Evolutionary conservation across 2,888 invertebrate genomes (phyloP), one percentile per base, ranked within the genome.

Genomic region (Chydorus sphaericus): DNA sequence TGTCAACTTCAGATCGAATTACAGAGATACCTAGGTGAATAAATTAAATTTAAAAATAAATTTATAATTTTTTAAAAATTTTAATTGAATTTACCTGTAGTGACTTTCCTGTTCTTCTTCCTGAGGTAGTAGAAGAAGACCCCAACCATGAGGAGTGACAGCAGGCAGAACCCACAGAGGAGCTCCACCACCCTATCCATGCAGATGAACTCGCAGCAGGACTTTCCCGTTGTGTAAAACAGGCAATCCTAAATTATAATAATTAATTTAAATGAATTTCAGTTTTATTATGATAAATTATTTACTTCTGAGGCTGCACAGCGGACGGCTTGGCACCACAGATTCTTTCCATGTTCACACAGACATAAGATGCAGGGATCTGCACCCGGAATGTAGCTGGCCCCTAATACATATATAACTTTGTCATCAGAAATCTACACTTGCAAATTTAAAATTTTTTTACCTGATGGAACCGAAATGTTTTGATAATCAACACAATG

Each of bases 171-270:
- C 8, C 44, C 44, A 44, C 44, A 44, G 10, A 44, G 23, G 44
- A 44, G 26, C 36, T 76, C 74, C 64, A 85, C 76, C 53, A 83
- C 82, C 65, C 87, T 83, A 65, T 89, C 88, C 65, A 88, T 70
- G 67, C 91, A 91, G 62, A 85, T 83, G 67, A 88, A 90, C 69
- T 89, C 85, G 67, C 91, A 91, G 69, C 91, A 91, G 49, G 83
- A 82, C 65, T 77, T 82, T 6, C 87, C 87, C 39, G 85, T 80
- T 60, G 85, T 81, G 66, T 87, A 87, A 29, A 86, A 85, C 65
- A 84, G 83, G 68, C 88, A 88, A 65, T 87, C 84, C 79, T 84
- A 20, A 31, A 39, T 16, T 8, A 18, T 56, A 18, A n/a, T 54
- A 20, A 33, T 29, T 44, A 26, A 29, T 39, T 36, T 33, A 37